A percentile compares a stretch with the other conserved stretches of the same genome.
These are phyloP conservation scores for Ailurus styani DNA, from an alignment of 2,113 vertebrate species.

Conservation along the genomic window DNA sequence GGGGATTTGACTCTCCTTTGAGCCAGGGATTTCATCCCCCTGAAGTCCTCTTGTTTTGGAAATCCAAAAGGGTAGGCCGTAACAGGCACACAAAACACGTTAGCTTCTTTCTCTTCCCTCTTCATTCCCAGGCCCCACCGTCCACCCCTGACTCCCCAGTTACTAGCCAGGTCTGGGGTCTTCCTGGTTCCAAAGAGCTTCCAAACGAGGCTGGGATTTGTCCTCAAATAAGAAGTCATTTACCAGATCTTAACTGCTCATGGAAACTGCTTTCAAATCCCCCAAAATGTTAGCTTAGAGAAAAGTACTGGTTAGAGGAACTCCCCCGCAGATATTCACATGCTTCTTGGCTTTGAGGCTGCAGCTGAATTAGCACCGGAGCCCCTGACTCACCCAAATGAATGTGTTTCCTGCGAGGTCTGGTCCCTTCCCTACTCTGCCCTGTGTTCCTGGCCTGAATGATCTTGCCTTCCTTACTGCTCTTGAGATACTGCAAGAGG, in stretches of 20 bases:
- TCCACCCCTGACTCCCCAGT: not conserved
- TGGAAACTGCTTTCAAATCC: not conserved
- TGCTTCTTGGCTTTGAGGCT: not conserved
- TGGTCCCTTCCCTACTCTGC: not conserved
- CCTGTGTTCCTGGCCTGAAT: not conserved
- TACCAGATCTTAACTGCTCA: not conserved
- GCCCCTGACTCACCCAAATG: not conserved
- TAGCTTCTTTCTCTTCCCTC: not conserved
- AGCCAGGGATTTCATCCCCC: not conserved
- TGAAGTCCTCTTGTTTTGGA: not conserved
- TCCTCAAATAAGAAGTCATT: not conserved
- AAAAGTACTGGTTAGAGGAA: not conserved
- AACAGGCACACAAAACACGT: accelerated
- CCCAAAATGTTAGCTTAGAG: not conserved
- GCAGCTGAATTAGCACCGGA: not conserved
- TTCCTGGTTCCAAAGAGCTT: not conserved
- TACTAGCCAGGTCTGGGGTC: not conserved
- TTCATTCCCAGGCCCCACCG: not conserved
- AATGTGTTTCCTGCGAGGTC: not conserved
- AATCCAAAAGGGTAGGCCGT: not conserved
- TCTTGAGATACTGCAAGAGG: not conserved
- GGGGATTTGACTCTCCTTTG: not conserved
- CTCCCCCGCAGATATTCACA: accelerated
- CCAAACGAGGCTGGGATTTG: not conserved
- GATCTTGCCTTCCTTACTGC: not conserved